These are phyloP conservation scores for Prolemur simus DNA, from an alignment of 2,113 vertebrate species.

Conservation along the genomic window DNA sequence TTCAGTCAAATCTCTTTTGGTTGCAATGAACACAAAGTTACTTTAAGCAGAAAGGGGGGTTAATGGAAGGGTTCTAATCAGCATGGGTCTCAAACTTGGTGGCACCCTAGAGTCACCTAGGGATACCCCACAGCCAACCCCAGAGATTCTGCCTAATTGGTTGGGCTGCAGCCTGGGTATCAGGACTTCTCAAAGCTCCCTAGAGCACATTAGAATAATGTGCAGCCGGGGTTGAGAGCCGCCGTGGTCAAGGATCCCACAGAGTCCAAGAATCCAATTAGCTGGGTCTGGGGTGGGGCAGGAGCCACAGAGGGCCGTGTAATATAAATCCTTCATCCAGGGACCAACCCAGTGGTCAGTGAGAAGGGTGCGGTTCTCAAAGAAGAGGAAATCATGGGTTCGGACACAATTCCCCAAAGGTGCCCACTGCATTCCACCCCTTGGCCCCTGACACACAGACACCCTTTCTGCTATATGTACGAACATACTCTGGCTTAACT, in stretches of 20 bases:
- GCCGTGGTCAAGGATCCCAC: background rate
- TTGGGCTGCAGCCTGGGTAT: background rate
- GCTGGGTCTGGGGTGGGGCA: background rate
- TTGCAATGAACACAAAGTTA: background rate
- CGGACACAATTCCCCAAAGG: background rate
- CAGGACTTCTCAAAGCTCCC: background rate
- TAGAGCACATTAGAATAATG: background rate
- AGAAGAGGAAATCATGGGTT: background rate
- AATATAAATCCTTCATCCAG: background rate
- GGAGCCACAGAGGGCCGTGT: too few relatives aligned
- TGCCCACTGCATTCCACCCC: accelerated
- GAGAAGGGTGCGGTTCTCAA: background rate
- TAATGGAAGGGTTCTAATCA: background rate
- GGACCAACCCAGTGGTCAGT: background rate
- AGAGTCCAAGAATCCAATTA: background rate
- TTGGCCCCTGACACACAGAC: accelerated
- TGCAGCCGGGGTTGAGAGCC: background rate
- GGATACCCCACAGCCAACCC: background rate
- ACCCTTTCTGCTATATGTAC: too few relatives aligned
- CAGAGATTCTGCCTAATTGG: background rate
- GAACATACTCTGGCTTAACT: background rate
- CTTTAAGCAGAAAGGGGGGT: background rate
- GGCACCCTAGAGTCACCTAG: background rate
- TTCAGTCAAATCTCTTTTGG: background rate
- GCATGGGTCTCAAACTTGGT: background rate